Evolutionary conservation across 2,888 invertebrate genomes (phyloP), one percentile per base, ranked within the genome.

Genomic region (Cantharis rufa): DNA sequence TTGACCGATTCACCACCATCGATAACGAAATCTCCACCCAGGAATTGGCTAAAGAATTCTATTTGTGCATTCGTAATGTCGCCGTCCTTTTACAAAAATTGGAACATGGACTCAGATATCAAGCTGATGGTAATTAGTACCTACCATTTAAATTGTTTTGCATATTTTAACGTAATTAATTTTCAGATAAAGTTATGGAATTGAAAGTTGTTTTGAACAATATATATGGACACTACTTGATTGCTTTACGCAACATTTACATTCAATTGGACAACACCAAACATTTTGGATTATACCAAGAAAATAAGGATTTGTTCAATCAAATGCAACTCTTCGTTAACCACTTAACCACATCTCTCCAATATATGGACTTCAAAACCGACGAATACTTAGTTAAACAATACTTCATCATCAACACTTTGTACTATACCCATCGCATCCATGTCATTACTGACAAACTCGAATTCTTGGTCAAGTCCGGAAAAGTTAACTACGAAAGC

Each of bases 211-310:
- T 68, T 15, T 64, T 77, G 21, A 62, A 77, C 15, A 71, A 71
- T 10, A 64, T 77, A 0, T 71, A 69, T 21, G 71, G 71, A 48
- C 74, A 71, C 71, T 62, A 74, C 11, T 72, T 77, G 69, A 28
- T 62, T 3, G 68, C 71, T 27, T 48, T 77, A 15, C 74, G 77
- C 9, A 77, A 74, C 18, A 74, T 77, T 62, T 69, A 70, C 27
- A 69, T 77, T 15, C 77, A 77, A 64, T 21, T 77, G 11, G 68
- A 74, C 11, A 70, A 70, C 63, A 15, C 71, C n/a, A 24, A 69
- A 10, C 69, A 74, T 32, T 27, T 63, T 18, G 71, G 71, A 24
- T 28, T 68, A 28, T 68, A 71, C 48, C 62, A 68, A 24, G 62
- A 28, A 27, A 68, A 15, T 62, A 62, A 74, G 10, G 71, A 77